Conservation (phyloP, 2,113 vertebrate genomes). For the Barbus barbus region DNA sequence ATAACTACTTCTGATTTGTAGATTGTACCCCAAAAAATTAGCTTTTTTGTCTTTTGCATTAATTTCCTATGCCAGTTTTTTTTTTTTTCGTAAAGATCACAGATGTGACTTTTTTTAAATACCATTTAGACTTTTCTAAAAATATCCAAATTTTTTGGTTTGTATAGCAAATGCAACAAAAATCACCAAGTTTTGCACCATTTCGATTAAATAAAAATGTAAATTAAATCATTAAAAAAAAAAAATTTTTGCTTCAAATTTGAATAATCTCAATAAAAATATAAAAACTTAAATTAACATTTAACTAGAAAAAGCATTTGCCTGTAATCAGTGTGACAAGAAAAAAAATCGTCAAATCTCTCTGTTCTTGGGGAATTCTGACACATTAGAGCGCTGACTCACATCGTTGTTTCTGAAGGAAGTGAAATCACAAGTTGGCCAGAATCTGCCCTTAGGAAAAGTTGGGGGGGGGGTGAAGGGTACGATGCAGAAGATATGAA, state of each 20-base stretch:
- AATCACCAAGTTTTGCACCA: no score
- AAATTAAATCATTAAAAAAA: no score
- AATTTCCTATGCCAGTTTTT: not conserved
- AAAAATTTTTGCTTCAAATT: no score
- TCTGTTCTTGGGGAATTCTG: not conserved
- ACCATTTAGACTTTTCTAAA: not conserved
- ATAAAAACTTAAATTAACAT: not conserved
- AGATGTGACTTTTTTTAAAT: not conserved
- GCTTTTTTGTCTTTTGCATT: not conserved
- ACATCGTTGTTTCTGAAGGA: constrained; percentile 7
- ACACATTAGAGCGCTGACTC: not conserved
- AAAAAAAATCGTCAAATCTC: not conserved
- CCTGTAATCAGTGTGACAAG: not conserved
- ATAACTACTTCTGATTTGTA: no score
- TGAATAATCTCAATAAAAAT: not conserved
- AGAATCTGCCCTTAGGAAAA: not conserved
- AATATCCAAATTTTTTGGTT: no score
- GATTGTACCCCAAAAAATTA: no score
- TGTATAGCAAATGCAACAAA: no score
- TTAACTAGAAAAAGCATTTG: not conserved
- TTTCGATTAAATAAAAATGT: no score
- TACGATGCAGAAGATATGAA: constrained; percentile 4
- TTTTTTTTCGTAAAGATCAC: not conserved
- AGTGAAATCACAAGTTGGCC: not conserved
- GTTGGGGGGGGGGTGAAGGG: not conserved